Base-by-base conservation (phyloP, 1,140 invertebrate species). In the Tenebrio molitor region DNA sequence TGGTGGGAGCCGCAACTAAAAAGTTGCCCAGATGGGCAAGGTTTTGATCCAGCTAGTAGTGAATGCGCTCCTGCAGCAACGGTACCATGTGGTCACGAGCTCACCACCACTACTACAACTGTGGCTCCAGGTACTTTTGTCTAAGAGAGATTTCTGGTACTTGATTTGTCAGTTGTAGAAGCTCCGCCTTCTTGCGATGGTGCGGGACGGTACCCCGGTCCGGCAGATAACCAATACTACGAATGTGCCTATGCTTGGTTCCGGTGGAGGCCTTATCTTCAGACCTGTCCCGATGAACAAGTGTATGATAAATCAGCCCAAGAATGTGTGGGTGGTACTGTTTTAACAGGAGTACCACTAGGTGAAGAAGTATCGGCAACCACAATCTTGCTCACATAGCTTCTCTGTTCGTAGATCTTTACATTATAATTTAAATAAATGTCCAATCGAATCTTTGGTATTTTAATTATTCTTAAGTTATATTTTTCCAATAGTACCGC, bases 21-120 rank as follows among this genome's bases (percentile, higher is more conserved):
- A 23, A 62, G 17, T 14, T 62, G 53, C 29, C 53, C 53, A 6
- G 29, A 23, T 0, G 53, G 53, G n/a, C 53, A 62, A 62, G 21
- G 5, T 2, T 62, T 23, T 15, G 19, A 62, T 25, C 10, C 16
- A 6, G n/a, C 53, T 2, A 23, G 2, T 10, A 12, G 12, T 12
- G 3, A 19, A n/a, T 62, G 33, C 17, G 16, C n/a, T 19, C 8
- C 16, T 12, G 44, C n/a, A 14, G 10, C 44, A 8, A 8, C 3
- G 3, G 8, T 29, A 4, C 8, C 3, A 3, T 4, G 8, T 3
- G 8, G 3, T 8, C 3, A 3, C 25, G 8, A 3, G 25, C 3
- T 8, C 25, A 29, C 25, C 25, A 29, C 25, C 25, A 29, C 25
- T 8, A 29, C 25, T 8, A 29, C 25, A 3, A 29, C 25, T 8